Evolutionary conservation across 2,797 vertebrate species (phyloP).

Genomic region (Chrosomus eos): DNA sequence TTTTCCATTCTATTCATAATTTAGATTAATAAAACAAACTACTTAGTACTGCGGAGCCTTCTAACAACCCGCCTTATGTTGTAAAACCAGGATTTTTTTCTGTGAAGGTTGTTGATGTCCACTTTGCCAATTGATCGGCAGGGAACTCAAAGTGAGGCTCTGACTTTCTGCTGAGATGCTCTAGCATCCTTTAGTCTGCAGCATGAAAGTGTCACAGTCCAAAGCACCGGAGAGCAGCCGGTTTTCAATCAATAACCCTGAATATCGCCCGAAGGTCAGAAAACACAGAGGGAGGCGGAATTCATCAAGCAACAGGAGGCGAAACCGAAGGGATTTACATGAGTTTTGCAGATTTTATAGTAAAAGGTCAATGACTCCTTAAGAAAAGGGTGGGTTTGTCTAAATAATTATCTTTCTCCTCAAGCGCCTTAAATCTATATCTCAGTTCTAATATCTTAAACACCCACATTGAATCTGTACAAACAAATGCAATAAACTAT

Average conservation of each 20-base stretch:
- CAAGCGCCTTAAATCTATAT: neutral
- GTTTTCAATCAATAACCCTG: constrained; percentile 59
- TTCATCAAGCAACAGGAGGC: constrained; percentile 11
- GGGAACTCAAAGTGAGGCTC: constrained; percentile 49
- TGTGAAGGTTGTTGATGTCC: constrained; percentile 9
- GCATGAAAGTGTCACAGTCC: constrained; percentile 51
- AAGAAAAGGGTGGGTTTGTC: constrained; percentile 1
- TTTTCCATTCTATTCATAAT: neutral
- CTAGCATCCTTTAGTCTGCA: constrained; percentile 49
- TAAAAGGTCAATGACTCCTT: constrained; percentile 29
- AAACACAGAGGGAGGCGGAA: constrained; percentile 18
- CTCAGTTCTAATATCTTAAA: neutral
- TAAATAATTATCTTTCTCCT: neutral
- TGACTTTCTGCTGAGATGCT: constrained; percentile 38
- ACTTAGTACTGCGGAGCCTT: neutral
- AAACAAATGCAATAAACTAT: neutral
- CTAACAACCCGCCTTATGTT: neutral
- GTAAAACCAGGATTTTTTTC: neutral
- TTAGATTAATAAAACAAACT: neutral
- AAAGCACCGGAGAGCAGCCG: neutral
- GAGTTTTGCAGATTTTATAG: constrained; percentile 12
- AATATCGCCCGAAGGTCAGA: constrained; percentile 64
- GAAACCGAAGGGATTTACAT: constrained; percentile 12
- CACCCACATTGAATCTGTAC: neutral
- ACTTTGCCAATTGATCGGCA: constrained; percentile 56